Evolutionary conservation across 2,113 vertebrate genomes (phyloP).

Genomic region (Syngnathus floridae): DNA sequence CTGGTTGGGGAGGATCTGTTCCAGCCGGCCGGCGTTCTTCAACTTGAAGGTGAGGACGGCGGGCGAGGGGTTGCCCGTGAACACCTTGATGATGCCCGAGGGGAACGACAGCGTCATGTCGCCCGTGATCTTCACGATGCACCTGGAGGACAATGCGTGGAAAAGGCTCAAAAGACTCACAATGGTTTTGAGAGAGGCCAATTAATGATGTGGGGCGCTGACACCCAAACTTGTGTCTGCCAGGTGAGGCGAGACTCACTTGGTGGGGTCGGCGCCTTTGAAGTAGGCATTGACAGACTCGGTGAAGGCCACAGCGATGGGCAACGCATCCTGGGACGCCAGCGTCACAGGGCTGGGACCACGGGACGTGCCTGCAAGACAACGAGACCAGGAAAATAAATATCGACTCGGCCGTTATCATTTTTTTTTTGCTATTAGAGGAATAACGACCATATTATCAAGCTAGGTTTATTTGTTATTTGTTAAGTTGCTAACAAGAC

Average conservation of each 20-base stretch:
- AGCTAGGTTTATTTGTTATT: too few relatives aligned
- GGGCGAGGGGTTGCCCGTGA: slow-evolving; percentile 88
- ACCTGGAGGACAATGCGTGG: slow-evolving; percentile 62
- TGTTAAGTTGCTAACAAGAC: too few relatives aligned
- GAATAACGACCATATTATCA: too few relatives aligned
- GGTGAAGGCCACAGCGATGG: slow-evolving; percentile 93
- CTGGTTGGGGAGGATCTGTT: slow-evolving; percentile 91
- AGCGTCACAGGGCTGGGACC: slow-evolving; percentile 95
- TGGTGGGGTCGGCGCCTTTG: slow-evolving; percentile 96
- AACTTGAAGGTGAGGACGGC: slow-evolving; percentile 89
- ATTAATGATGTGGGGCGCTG: too few relatives aligned
- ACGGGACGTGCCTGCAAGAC: slow-evolving; percentile 85
- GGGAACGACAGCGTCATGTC: slow-evolving; percentile 97
- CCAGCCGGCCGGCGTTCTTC: slow-evolving; percentile 85
- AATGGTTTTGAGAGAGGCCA: too few relatives aligned
- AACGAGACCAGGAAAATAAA: slow-evolving; percentile 31
- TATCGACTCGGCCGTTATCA: too few relatives aligned
- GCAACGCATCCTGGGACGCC: slow-evolving; percentile 87
- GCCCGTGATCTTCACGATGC: slow-evolving; percentile 97
- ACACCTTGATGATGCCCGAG: slow-evolving; percentile 93
- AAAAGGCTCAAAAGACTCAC: not conserved
- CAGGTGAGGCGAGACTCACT: slow-evolving; percentile 74
- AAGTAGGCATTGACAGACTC: slow-evolving; percentile 98
- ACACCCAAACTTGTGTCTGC: too few relatives aligned
- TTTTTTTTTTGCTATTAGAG: too few relatives aligned